Conservation (phyloP, 2,888 invertebrate genomes). For the Synanthedon myopaeformis region DNA sequence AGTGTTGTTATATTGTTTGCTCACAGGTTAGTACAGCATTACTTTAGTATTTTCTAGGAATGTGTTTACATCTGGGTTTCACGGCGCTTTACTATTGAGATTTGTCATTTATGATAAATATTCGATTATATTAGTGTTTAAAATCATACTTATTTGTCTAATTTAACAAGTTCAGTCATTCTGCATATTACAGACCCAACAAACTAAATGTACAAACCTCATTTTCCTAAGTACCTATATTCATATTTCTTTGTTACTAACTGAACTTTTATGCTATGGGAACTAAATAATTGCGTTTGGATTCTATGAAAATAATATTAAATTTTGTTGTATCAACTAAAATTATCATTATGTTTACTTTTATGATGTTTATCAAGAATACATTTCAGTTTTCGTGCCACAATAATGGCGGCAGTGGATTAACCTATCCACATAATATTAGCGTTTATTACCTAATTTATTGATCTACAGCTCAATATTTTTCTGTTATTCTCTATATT, state of each 20-base stretch:
- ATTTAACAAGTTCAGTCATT: conserved; percentile 20
- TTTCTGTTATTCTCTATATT: conserved; percentile 41
- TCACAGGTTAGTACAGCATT: conserved; percentile 50
- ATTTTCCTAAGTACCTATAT: conserved; percentile 53
- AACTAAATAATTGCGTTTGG: background rate
- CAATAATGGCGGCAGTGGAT: conserved; percentile 69
- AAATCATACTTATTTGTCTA: conserved; percentile 10
- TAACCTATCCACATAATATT: conserved; percentile 61
- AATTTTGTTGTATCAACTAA: conserved; percentile 1
- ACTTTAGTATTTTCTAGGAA: conserved; percentile 51
- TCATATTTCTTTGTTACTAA: conserved; percentile 55
- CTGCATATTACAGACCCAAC: background rate
- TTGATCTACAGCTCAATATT: conserved; percentile 24
- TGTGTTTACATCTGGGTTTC: conserved; percentile 83
- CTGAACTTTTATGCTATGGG: conserved; percentile 19
- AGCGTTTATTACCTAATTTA: conserved; percentile 23
- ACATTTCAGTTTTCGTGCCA: conserved; percentile 65
- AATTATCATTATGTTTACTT: conserved; percentile 60
- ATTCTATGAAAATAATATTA: no score
- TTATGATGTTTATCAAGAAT: conserved; percentile 61
- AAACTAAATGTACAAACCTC: conserved; percentile 48
- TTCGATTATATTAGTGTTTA: conserved; percentile 18
- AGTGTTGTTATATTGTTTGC: conserved; percentile 40
- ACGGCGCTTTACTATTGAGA: conserved; percentile 69
- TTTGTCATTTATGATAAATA: conserved; percentile 61